A percentile compares a stretch with the other conserved stretches of the same genome.
These are phyloP conservation scores for Bucco capensis DNA, from an alignment of 2,113 vertebrate species.

Conservation along the genomic window DNA sequence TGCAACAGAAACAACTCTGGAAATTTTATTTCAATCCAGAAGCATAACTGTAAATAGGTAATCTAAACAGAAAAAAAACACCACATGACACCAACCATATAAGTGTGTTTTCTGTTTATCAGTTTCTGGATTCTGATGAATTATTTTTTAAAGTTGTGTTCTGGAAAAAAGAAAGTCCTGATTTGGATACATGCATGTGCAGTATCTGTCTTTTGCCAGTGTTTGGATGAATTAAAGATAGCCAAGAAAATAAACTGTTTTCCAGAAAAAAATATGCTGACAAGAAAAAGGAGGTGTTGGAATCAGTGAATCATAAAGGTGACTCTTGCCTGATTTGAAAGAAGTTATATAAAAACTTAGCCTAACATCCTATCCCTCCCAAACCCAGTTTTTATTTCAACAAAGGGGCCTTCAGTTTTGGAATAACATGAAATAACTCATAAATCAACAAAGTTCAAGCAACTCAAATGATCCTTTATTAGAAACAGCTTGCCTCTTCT, in stretches of 20 bases:
- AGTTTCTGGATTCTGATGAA: not conserved
- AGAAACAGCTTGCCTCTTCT: conserved; percentile 37
- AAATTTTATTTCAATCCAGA: not conserved
- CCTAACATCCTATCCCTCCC: not conserved
- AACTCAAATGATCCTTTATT: conserved; percentile 11
- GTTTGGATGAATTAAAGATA: not conserved
- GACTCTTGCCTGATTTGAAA: not conserved
- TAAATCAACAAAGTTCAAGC: conserved; percentile 14
- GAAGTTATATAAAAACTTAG: not conserved
- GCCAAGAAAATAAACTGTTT: not conserved
- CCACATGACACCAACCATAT: not conserved
- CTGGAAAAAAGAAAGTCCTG: not conserved
- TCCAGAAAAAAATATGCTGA: not conserved
- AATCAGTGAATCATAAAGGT: not conserved
- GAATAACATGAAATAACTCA: not conserved
- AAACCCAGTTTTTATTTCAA: not conserved
- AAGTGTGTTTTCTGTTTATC: not conserved
- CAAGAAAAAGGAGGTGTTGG: not conserved
- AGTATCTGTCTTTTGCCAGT: not conserved
- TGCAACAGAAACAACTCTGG: not conserved
- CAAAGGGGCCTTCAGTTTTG: not conserved
- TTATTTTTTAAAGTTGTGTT: not conserved
- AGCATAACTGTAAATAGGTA: not conserved
- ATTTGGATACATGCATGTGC: too few species aligned
- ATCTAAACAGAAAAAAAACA: not conserved